A percentile compares a stretch with the other conserved stretches of the same genome.
These are phyloP conservation scores for Anas bernieri DNA, from an alignment of 2,797 vertebrate species.

Conservation along the genomic window DNA sequence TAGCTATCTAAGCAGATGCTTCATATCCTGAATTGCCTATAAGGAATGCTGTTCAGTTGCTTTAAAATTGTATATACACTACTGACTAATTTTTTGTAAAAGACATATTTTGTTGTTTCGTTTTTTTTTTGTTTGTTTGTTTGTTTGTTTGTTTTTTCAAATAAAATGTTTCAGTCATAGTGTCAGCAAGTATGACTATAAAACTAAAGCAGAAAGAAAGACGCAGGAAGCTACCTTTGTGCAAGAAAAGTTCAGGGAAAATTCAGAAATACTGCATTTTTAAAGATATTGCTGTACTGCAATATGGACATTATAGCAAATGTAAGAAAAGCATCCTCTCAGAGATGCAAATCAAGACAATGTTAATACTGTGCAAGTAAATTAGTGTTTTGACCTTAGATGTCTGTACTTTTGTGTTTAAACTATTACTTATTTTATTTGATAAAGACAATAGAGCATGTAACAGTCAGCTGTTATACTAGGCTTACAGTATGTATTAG, in stretches of 20 bases:
- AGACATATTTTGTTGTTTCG: not conserved
- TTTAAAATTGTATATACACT: not conserved
- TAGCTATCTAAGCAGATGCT: slow-evolving; percentile 43
- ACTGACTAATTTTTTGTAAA: not conserved
- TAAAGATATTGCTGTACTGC: not conserved
- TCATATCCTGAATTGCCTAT: slow-evolving; percentile 20
- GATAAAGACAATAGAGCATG: not conserved
- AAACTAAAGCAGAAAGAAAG: not conserved
- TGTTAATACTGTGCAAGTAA: not conserved
- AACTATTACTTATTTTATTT: not conserved
- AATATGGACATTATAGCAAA: not conserved
- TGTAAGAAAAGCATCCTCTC: not conserved
- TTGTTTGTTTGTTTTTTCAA: not conserved
- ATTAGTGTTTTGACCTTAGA: not conserved
- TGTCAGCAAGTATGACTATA: not conserved
- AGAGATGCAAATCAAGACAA: not conserved
- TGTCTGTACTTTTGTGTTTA: not conserved
- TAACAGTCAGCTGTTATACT: not conserved
- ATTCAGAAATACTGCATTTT: not conserved
- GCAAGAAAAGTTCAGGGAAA: not conserved
- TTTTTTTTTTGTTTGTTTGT: too few relatives aligned
- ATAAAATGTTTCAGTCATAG: not conserved
- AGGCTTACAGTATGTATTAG: not conserved
- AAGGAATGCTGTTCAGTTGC: slow-evolving; percentile 44
- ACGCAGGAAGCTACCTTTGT: not conserved